Evolutionary conservation across 2,888 invertebrate species (phyloP), one percentile per base, ranked within the genome.

Genomic region (Rotaria sp.): DNA sequence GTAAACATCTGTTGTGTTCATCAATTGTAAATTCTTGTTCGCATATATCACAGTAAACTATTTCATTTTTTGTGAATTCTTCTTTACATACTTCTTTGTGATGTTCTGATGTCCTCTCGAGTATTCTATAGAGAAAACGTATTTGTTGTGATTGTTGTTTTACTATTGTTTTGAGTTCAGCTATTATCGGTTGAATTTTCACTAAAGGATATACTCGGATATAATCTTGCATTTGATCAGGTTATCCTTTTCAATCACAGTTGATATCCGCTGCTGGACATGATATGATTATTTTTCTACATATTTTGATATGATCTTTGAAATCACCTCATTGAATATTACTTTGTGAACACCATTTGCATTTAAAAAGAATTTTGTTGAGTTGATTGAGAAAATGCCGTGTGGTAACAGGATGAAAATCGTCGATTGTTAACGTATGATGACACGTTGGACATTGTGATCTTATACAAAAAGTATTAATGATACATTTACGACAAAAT

Each of bases 291-390:
- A 15, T 50, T 2, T 50, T 50, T 15, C 11, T 50, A 26, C 57
- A 59, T 11, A 11, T 59, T 59, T 10, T n/a, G 10, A 26, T 26
- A 30, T 59, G 57, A n/a, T 59, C 57, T 59, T 59, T 59, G 26
- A 59, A 59, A 59, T 59, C n/a, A 4, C 57, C 57, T n/a, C 57
- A n/a, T 59, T 59, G 57, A 59, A 59, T 59, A 59, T 59, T 59
- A 7, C 1, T n/a, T 30, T 30, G n/a, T 10, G 57, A n/a, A 59
- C 57, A 59, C 5, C 8, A n/a, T 59, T n/a, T 30, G n/a, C 57
- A 59, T 59, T 59, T 59, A 11, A 59, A n/a, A 59, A 59, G 57
- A n/a, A 59, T 7, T 30, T 59, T n/a, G n/a, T 59, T 59, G 11
- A 59, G n/a, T 59, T 59, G 57, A 59, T 59, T 59, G 8, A 59